Base-by-base conservation (phyloP, 2,888 invertebrate genomes). In the Thereva nobilitata region DNA sequence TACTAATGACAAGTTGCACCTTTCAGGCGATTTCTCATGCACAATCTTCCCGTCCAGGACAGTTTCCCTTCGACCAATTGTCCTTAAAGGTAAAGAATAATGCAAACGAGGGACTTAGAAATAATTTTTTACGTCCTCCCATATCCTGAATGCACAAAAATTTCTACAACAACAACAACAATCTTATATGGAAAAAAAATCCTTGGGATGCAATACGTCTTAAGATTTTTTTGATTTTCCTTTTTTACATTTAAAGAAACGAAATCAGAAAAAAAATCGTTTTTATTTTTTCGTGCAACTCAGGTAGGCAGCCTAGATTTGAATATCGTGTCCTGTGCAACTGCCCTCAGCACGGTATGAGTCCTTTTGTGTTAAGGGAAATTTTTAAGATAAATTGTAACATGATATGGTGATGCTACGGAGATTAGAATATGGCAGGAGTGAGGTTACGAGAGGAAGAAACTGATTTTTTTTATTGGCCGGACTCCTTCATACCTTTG, bases 1-100 rank as follows among this genome's bases (percentile, higher is more conserved):
- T 66, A 67, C 59, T 68, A 70, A 70, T 68, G 68, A 70, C 70
- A 70, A 70, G 67, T 70, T 70, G 64, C 52, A 63, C 67, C 64
- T 70, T 70, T 70, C 12, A 49, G 7, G 34, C 12, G 12, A 10
- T 49, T 23, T 23, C 23, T 23, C 23, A 50, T 50, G 41, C 57
- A 12, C 47, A 42, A 49, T 50, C 41, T 38, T 40, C 49, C 50
- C 23, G 40, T 50, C 50, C n/a, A 23, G 10, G 23, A 34, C 49
- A 23, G 50, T 41, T n/a, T 23, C 50, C 50, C 50, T 61, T 61
- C 45, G 12, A 34, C 47, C 47, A 35, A 40, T 50, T 61, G 4
- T 56, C 35, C 40, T 49, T 35, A 41, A 52, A 54, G 23, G 41
- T 10, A 23, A 23, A 2, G 53, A 5, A 50, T 66, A 50, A 66